These are phyloP conservation scores for Drosophila anomelani DNA, from an alignment of 2,888 invertebrate species.

Conservation along the genomic window DNA sequence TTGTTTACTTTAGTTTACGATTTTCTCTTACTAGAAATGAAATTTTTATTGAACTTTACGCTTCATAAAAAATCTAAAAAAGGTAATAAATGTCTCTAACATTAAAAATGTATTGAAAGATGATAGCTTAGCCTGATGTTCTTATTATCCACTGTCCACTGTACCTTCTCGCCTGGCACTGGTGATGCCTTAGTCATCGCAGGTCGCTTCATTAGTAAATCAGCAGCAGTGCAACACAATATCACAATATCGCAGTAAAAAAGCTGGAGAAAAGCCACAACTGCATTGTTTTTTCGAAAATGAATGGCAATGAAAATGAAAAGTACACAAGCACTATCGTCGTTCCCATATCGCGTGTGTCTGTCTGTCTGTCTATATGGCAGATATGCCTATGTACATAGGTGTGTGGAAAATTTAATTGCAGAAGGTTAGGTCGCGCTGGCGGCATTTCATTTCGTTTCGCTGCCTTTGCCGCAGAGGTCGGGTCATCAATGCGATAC, in stretches of 20 bases:
- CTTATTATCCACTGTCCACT: not conserved
- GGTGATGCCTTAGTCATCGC: slow-evolving; percentile 60
- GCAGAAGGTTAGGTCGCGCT: slow-evolving; percentile 64
- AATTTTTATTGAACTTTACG: too few relatives aligned
- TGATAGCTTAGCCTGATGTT: not conserved
- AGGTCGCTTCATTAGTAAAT: slow-evolving; percentile 70
- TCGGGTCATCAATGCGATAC: slow-evolving; percentile 68
- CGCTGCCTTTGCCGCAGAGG: slow-evolving; percentile 61
- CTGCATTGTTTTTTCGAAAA: slow-evolving; percentile 72
- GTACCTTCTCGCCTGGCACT: slow-evolving; percentile 2
- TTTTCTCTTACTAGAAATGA: too few relatives aligned
- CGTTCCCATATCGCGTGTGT: slow-evolving; percentile 28
- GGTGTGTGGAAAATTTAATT: slow-evolving; percentile 70
- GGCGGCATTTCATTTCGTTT: slow-evolving; percentile 69
- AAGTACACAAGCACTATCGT: slow-evolving; percentile 51
- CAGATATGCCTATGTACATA: not conserved
- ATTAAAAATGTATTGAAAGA: not conserved
- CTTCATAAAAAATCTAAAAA: too few relatives aligned
- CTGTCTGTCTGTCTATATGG: slow-evolving; percentile 13
- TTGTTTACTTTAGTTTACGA: not conserved
- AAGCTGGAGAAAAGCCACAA: slow-evolving; percentile 58
- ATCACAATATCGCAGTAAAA: slow-evolving; percentile 30
- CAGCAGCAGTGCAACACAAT: slow-evolving; percentile 45
- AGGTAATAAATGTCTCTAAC: too few relatives aligned
- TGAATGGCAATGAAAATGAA: slow-evolving; percentile 78